Conservation (phyloP, 2,113 vertebrate genomes). For the Bubo scandiacus region DNA sequence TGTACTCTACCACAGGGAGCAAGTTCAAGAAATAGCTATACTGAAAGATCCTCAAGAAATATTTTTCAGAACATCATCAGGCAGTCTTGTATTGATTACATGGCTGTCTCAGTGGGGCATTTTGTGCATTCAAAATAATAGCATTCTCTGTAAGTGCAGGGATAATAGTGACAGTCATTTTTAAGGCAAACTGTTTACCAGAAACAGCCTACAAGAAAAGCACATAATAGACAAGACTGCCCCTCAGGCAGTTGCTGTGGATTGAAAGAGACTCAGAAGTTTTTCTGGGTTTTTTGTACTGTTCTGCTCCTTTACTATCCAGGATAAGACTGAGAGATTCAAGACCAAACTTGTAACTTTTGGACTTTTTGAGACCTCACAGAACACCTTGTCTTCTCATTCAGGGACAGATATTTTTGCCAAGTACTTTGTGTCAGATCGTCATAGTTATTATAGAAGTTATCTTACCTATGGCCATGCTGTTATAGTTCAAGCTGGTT, state of each 20-base stretch:
- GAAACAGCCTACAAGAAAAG: not conserved
- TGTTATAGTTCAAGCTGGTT: not conserved
- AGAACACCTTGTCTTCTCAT: not conserved
- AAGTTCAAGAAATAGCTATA: not conserved
- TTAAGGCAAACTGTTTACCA: constrained; percentile 17
- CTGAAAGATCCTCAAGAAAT: not conserved
- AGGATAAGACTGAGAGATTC: not conserved
- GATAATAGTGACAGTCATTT: not conserved
- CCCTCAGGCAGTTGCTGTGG: not conserved
- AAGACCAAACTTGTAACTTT: not conserved
- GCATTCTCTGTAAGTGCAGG: not conserved
- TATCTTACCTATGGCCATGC: not conserved
- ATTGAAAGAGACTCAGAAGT: not conserved
- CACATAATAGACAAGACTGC: not conserved
- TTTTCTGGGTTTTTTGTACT: not conserved
- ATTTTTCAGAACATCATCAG: not conserved
- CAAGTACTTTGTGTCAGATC: not conserved
- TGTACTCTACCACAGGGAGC: not conserved
- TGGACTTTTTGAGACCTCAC: not conserved
- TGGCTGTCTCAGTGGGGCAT: not conserved
- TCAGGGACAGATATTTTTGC: not conserved
- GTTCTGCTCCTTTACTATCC: not conserved
- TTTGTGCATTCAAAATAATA: constrained; percentile 18
- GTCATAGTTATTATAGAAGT: not conserved
- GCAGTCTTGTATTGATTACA: not conserved